A percentile compares a stretch with the other conserved stretches of the same genome.
These are phyloP conservation scores for Sebastes fasciatus DNA, from an alignment of 2,113 vertebrate species.

Conservation along the genomic window DNA sequence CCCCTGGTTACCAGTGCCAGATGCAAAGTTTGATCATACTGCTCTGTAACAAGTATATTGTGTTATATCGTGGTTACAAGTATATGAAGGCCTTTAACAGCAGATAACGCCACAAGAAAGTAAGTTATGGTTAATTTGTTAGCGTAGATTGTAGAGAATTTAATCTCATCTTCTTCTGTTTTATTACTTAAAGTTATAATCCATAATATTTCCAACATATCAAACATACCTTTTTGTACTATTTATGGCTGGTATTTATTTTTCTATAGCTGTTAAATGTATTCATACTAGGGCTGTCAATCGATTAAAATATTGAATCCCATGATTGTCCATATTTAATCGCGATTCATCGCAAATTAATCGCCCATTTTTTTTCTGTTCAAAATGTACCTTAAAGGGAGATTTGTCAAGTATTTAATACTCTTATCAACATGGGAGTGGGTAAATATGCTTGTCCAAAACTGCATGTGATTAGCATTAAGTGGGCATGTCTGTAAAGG, in stretches of 20 bases:
- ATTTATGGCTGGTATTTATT: background rate
- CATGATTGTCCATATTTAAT: too few relatives aligned
- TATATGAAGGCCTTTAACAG: conserved; percentile 3
- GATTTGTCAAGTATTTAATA: too few relatives aligned
- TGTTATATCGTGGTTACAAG: background rate
- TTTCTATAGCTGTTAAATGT: background rate
- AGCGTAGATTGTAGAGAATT: background rate
- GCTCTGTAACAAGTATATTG: conserved; percentile 10
- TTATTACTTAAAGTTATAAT: background rate
- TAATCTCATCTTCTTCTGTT: background rate
- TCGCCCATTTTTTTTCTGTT: too few relatives aligned
- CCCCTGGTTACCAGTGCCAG: conserved; percentile 55
- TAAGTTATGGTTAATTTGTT: background rate
- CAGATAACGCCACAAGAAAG: background rate
- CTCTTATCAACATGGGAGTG: too few relatives aligned
- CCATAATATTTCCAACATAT: background rate
- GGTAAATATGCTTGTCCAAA: too few relatives aligned
- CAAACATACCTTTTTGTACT: background rate
- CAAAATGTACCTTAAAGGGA: too few relatives aligned
- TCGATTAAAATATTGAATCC: too few relatives aligned
- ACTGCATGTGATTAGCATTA: too few relatives aligned
- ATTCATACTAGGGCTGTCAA: too few relatives aligned
- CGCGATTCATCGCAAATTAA: too few relatives aligned
- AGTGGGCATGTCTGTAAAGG: too few relatives aligned
- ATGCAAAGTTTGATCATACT: conserved; percentile 51